Base-by-base conservation (phyloP, 2,888 invertebrate species). In the Drosophila hamatofila region DNA sequence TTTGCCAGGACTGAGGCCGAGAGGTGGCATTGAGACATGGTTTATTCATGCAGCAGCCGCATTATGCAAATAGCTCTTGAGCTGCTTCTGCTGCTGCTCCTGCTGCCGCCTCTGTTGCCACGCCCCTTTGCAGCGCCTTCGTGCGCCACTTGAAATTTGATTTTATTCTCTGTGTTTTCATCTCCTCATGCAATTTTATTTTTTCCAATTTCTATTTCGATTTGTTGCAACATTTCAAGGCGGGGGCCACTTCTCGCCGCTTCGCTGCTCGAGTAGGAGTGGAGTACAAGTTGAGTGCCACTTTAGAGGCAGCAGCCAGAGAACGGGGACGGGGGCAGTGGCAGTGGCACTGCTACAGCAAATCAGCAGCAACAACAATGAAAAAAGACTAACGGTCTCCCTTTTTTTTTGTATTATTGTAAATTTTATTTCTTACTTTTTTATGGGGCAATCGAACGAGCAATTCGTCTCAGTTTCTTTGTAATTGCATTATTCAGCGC, bases 1-100 rank as follows among this genome's bases (percentile, higher is more conserved):
- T 88, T 75, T 88, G 64, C 67, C 68, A 70, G 65, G 63, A 64
- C 35, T 42, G 61, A 48, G 65, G 65, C 68, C 49, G 58, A 18
- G 52, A 35, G 56, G 64, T 63, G 74, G 56, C 48, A 61, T 74
- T 69, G 66, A 84, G 85, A 89, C 79, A 87, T 84, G 84, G 89
- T 89, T 84, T 84, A 84, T 84, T 84, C 84, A 84, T 84, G 88
- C 84, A 84, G 89, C 89, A 84, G 84, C 74, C 89, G 84, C 84
- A 84, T 84, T 84, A 84, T 84, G 84, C 89, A 84, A 84, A 84
- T 84, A 78, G 82, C 88, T 71, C 71, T 78, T 72, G 63, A 76
- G 71, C 58, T 80, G 16, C 30, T 65, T 62, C 65, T 70, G 63
- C 68, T 51, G 57, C 66, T 64, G 14, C 62, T 27, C 25, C 33